Conservation (phyloP, 2,888 invertebrate genomes). For the Eulithis prunata region DNA sequence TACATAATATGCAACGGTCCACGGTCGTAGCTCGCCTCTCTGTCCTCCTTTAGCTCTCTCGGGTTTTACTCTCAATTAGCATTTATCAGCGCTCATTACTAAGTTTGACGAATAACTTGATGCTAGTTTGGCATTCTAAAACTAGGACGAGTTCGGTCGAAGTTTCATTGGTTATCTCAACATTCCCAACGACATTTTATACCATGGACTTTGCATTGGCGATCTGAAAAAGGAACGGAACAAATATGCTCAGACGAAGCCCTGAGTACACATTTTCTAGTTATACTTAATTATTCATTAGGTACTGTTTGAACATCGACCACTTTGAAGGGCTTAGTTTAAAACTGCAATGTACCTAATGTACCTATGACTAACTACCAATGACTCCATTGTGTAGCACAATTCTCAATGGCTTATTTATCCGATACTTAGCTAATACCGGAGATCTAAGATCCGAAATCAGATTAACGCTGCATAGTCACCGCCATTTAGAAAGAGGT, state of each 20-base stretch:
- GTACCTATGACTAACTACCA: no score
- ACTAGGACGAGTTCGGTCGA: constrained; percentile 10
- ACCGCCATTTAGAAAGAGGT: background rate
- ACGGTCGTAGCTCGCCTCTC: constrained; percentile 30
- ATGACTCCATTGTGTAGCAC: background rate
- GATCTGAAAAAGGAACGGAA: no score
- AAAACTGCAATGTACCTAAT: no score
- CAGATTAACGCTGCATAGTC: background rate
- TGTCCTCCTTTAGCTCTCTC: constrained; percentile 37
- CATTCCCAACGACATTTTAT: no score
- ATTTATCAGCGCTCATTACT: constrained; percentile 42
- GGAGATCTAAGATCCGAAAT: constrained; percentile 3
- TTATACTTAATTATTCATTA: no score
- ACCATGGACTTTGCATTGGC: no score
- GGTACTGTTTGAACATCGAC: no score
- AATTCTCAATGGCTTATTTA: constrained; percentile 10
- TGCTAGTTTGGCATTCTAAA: constrained; percentile 21
- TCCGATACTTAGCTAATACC: constrained; percentile 23
- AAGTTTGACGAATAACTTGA: constrained; percentile 33
- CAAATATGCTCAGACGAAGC: no score
- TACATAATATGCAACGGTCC: constrained; percentile 53
- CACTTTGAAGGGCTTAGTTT: no score
- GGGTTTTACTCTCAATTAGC: constrained; percentile 37
- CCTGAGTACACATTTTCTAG: no score
- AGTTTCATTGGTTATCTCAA: background rate